Base-by-base conservation (phyloP, 1,140 invertebrate genomes). In the Listronotus bonariensis region DNA sequence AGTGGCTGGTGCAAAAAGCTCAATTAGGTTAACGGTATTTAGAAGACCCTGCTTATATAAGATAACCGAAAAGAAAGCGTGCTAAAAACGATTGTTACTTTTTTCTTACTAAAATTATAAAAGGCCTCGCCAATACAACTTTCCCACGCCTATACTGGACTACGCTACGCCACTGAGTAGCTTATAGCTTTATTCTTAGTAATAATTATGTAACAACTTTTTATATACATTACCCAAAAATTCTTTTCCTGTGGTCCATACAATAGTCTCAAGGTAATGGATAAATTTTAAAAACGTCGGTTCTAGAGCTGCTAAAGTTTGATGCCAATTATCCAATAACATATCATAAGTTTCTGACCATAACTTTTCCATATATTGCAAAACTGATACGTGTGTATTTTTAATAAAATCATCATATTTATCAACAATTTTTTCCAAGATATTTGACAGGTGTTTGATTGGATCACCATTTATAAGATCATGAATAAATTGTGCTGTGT, bases 341-440 rank as follows among this genome's bases (percentile, higher is more conserved):
- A 87, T 78, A 3, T 78, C 74, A 2, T 84, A 85, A 0, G 86
- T 81, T 63, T 87, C 87, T 11, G 82, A 80, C 87, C 88, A 91
- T 1, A 91, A 80, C 52, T 85, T 83, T 72, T 91, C 88, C 53
- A 91, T 84, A 63, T 90, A 90, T 45, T 87, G 85, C 34, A 92
- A 85, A 51, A 92, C 88, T 8, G 85, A 85, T 43, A 92, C 87
- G 70, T 92, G 90, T 32, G 92, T 69, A 59, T 91, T 86, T 71
- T 91, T 89, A 0, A 92, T 83, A 55, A 92, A 88, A 74, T 84
- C 88, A 60, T 92, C 90, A 67, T 92, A 92, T 69, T 89, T 88
- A 41, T 89, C 80, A 1, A 92, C 84, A 32, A 89, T 78, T 15
- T 86, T 81, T 74, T 89, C 87, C 43, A 92, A 77, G 2, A 87